phyloP scores from a whole-genome alignment of 2,888 invertebrate genomes.

The Germaria angustata region DNA sequence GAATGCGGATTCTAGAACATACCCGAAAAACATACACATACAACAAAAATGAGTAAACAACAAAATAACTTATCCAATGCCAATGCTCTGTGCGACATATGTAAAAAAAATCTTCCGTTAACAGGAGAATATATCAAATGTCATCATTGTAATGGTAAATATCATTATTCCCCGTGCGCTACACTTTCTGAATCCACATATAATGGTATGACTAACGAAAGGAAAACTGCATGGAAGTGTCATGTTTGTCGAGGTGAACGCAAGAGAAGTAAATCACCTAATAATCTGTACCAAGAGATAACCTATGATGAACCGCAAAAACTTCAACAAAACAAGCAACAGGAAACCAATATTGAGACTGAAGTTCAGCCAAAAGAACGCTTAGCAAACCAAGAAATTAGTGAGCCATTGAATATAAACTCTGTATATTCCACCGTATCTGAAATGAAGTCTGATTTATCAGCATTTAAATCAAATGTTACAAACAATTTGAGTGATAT shows the following conservation, averaged over 20 bases:
- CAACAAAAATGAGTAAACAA: slow-evolving; percentile 2
- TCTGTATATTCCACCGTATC: too few relatives aligned
- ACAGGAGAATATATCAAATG: slow-evolving; percentile 4
- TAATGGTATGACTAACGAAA: neutral
- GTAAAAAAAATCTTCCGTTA: neutral
- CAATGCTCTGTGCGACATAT: neutral
- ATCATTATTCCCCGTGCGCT: slow-evolving; percentile 15
- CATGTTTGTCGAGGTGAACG: neutral
- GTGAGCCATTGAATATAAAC: too few relatives aligned
- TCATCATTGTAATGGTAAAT: neutral
- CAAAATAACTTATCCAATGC: neutral
- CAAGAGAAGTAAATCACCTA: neutral
- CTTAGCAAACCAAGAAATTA: too few relatives aligned
- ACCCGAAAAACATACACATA: too few relatives aligned
- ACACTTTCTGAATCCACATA: slow-evolving; percentile 14
- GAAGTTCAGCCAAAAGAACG: too few relatives aligned
- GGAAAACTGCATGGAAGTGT: slow-evolving; percentile 13
- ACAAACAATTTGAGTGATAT: too few relatives aligned
- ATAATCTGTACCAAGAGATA: neutral
- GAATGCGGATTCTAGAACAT: too few relatives aligned
- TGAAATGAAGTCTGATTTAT: too few relatives aligned
- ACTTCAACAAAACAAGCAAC: neutral
- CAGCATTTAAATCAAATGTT: too few relatives aligned
- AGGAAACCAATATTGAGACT: too few relatives aligned
- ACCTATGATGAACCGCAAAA: neutral